Percentiles rank a stretch among this genome's conserved stretches.
Evolutionary conservation across 2,888 invertebrate species (phyloP).

Genomic region (Drosophila putrida): DNA sequence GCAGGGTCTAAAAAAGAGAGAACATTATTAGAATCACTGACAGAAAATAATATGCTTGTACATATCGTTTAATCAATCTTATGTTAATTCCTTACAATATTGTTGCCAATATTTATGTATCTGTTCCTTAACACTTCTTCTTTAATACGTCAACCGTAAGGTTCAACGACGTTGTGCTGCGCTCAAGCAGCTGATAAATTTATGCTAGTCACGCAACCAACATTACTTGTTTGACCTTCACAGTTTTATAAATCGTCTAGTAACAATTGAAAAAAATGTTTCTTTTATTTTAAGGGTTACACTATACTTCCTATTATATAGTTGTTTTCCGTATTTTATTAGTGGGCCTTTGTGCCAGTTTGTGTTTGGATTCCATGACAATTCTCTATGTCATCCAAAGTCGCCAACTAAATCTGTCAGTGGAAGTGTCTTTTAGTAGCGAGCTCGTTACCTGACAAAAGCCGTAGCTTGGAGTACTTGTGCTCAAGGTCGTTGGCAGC

Average conservation of each 20-base stretch:
- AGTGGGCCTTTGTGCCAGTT: conserved; percentile 40
- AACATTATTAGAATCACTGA: not conserved
- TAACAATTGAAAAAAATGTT: conserved; percentile 41
- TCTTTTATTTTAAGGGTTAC: conserved; percentile 15
- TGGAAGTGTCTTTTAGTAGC: conserved; percentile 50
- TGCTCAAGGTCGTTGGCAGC: conserved; percentile 6
- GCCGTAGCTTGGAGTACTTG: conserved; percentile 26
- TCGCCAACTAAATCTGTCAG: conserved; percentile 12
- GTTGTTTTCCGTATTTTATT: not conserved
- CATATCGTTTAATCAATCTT: not conserved
- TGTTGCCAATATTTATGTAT: conserved; percentile 4
- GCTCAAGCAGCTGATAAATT: conserved; percentile 25
- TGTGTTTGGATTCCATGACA: conserved; percentile 17
- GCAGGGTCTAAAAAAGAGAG: too few species aligned
- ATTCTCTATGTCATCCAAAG: conserved; percentile 51
- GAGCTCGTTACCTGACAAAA: conserved; percentile 56
- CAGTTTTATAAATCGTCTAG: conserved; percentile 47
- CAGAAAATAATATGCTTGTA: too few species aligned
- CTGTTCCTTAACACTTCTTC: not conserved
- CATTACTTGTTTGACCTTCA: conserved; percentile 71
- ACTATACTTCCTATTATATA: not conserved
- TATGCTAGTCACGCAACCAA: conserved; percentile 64
- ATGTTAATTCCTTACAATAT: not conserved
- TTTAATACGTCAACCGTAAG: conserved; percentile 42
- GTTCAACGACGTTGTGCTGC: conserved; percentile 62